phyloP scores from a whole-genome alignment of 2,797 vertebrate species.

The Halcyon badia region DNA sequence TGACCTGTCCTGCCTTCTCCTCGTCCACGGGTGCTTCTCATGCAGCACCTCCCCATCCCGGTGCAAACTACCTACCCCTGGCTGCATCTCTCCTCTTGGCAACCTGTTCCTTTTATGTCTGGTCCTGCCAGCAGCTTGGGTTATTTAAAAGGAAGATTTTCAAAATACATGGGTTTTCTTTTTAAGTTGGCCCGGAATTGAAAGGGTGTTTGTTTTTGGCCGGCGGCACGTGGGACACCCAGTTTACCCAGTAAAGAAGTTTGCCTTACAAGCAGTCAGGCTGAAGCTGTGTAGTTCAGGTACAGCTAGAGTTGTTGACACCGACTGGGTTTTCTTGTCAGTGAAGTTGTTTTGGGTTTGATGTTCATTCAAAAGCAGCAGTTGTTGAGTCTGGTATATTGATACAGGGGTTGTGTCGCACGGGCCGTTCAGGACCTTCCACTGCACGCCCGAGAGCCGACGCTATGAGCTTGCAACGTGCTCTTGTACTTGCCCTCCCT shows the following conservation, averaged over 20 bases:
- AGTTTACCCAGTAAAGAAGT: not conserved
- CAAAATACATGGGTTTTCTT: rapidly evolving
- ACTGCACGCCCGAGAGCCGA: not conserved
- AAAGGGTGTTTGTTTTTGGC: not conserved
- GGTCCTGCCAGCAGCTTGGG: not conserved
- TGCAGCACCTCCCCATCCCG: not conserved
- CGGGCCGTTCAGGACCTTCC: not conserved
- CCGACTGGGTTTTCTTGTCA: not conserved
- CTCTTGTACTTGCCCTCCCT: not conserved
- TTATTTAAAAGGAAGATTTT: not conserved
- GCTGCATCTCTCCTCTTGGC: rapidly evolving
- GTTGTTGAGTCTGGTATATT: not conserved
- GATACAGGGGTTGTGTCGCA: not conserved
- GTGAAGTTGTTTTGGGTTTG: not conserved
- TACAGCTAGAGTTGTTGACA: not conserved
- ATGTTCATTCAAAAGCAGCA: not conserved
- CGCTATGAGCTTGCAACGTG: not conserved
- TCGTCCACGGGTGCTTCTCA: not conserved
- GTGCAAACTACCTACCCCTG: not conserved
- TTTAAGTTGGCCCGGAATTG: not conserved
- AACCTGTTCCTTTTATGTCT: not conserved
- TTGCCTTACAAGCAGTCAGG: not conserved
- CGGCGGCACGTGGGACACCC: not conserved
- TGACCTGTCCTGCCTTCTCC: not conserved
- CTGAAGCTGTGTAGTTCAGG: not conserved